Evolutionary conservation across 92 coral and sea anemone species (phyloP), one percentile per base, ranked within the genome.

Genomic region (Pocillopora grandis): DNA sequence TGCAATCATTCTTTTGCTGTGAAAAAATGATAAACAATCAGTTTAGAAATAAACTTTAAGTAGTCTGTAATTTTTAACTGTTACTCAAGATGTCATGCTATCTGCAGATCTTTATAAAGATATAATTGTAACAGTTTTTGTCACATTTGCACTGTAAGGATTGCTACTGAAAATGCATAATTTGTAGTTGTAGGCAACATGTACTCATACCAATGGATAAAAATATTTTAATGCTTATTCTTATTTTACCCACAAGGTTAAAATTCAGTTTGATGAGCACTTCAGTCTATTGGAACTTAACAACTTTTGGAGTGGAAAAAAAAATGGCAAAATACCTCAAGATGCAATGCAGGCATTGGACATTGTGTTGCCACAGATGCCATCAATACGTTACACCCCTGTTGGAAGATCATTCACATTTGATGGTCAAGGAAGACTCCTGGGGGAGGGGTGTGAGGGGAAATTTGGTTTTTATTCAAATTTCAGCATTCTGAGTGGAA

Each of bases 401-500:
- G 90, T 95, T 20, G 98, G 98, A 0, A 80, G 92, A 20, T 89
- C 95, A 31, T 95, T 93, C 58, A 93, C 94, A 35, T 66, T 77
- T 19, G 87, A 78, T 69, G 76, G 82, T 9, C 62, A 58, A 12
- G 89, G 86, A 55, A 20, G 16, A 31, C 66, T 82, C 88, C 80
- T 95, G 33, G 98, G 97, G 10, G 92, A 85, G 35, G 98, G 97
- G 23, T 89, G 95, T 83, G 97, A 95, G 89, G 86, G 91, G 49
- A 84, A 90, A 92, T 82, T 86, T 86, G 98, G 98, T 0, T 92
- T 89, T 59, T 91, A 89, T 79, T 95, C 90, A 61, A 95, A 95
- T 82, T 95, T 9, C 89, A 97, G 69, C 98, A 90, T 12, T 93
- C 97, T 21, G 90, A 91, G 76, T 95, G 98, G 98, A 95, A 95